phyloP scores from a whole-genome alignment of 2,888 invertebrate species.

The Trachelus troglodyta region DNA sequence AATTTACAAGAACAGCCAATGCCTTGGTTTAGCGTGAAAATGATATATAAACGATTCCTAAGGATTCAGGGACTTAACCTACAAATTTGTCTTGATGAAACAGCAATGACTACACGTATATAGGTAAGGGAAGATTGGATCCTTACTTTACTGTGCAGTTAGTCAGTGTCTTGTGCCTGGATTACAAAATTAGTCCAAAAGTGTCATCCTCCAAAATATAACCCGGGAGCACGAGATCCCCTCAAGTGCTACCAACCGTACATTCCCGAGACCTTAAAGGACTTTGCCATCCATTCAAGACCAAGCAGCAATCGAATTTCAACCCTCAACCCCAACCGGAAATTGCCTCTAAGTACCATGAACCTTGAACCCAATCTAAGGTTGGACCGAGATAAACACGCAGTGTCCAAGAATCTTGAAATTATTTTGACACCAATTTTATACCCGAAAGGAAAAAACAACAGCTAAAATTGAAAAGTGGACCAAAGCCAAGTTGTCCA shows the following conservation, averaged over 20 bases:
- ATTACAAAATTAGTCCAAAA: constrained; percentile 60
- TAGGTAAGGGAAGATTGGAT: constrained; percentile 54
- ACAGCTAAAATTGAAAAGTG: constrained; percentile 13
- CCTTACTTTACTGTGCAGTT: constrained; percentile 61
- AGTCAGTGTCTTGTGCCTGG: constrained; percentile 50
- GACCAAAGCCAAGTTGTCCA: constrained; percentile 16
- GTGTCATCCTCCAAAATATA: constrained; percentile 28
- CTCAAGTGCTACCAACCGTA: constrained; percentile 45
- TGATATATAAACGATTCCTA: background rate
- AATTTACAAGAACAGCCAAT: background rate
- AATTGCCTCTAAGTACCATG: background rate
- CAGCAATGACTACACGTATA: background rate
- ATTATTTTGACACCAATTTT: background rate
- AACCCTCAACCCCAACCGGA: background rate
- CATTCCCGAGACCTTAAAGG: constrained; percentile 41
- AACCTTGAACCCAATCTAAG: background rate
- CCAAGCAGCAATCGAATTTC: background rate
- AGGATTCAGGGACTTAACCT: constrained; percentile 6
- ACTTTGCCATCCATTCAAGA: constrained; percentile 41
- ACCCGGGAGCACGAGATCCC: constrained; percentile 42
- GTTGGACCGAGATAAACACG: background rate
- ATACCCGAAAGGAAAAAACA: background rate
- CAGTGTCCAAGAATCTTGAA: background rate
- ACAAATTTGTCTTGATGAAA: constrained; percentile 2
- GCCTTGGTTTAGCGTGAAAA: background rate